Conservation (phyloP, 2,888 invertebrate species). For the Antheraea assamensis region DNA sequence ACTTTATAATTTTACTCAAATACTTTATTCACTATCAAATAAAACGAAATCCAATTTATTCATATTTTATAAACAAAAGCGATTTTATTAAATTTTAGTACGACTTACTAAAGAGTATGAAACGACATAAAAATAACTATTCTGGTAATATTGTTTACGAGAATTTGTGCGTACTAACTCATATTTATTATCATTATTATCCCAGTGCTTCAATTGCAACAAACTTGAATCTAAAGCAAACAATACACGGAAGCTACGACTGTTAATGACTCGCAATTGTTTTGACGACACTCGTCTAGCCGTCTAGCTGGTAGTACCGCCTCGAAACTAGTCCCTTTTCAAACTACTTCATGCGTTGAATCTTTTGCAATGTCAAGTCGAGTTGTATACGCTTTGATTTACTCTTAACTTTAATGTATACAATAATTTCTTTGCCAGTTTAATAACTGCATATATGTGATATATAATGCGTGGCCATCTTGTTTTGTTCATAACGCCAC, state of each 20-base stretch:
- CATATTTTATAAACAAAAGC: neutral
- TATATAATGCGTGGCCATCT: neutral
- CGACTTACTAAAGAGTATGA: neutral
- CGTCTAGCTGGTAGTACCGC: conserved; percentile 45
- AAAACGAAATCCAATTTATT: neutral
- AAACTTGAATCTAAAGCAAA: conserved; percentile 46
- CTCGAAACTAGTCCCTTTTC: conserved; percentile 41
- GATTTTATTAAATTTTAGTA: neutral
- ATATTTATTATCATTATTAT: conserved; percentile 20
- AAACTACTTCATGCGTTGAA: conserved; percentile 32
- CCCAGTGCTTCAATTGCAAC: conserved; percentile 34
- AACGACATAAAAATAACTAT: neutral
- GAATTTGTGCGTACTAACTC: too few species aligned
- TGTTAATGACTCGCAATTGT: conserved; percentile 53
- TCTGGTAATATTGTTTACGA: too few species aligned
- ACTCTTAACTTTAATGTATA: conserved; percentile 1
- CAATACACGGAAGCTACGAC: conserved; percentile 59
- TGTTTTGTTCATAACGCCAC: conserved; percentile 29
- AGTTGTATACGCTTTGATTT: neutral
- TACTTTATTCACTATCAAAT: neutral
- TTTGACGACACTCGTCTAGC: conserved; percentile 59
- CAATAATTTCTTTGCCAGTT: neutral
- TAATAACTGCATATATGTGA: neutral
- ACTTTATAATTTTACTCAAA: neutral
- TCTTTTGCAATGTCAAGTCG: conserved; percentile 19